Percentiles rank a stretch among this genome's conserved stretches.
Conservation (phyloP, 2,888 invertebrate genomes). For the Sphinx pinastri region DNA sequence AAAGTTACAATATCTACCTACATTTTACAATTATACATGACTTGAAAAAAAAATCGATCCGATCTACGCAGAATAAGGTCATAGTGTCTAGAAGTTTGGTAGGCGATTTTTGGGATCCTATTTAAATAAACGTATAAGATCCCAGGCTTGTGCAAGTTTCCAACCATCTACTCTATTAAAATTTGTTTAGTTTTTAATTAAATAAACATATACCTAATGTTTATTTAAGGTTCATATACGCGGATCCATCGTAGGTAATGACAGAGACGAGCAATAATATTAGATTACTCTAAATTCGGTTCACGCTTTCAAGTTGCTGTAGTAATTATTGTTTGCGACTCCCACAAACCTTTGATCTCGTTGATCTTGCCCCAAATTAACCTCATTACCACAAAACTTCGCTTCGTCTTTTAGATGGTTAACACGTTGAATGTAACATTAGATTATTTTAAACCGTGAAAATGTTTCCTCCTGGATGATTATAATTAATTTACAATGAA, state of each 20-base stretch:
- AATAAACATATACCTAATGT: background rate
- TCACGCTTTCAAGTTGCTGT: constrained; percentile 1
- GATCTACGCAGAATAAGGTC: too few relatives aligned
- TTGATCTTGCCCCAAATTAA: constrained; percentile 12
- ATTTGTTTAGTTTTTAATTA: too few relatives aligned
- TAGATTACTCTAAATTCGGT: constrained; percentile 10
- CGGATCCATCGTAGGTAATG: background rate
- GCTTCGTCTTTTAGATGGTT: background rate
- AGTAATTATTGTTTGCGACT: constrained; percentile 17
- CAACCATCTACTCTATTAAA: too few relatives aligned
- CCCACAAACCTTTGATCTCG: constrained; percentile 19
- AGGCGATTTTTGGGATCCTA: too few relatives aligned
- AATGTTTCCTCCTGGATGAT: too few relatives aligned
- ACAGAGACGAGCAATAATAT: background rate
- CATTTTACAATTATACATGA: too few relatives aligned
- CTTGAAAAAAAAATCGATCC: too few relatives aligned
- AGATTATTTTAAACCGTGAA: background rate
- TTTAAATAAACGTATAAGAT: too few relatives aligned
- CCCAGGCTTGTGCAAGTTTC: too few relatives aligned
- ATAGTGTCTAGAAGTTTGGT: too few relatives aligned
- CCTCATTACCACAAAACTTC: constrained; percentile 18
- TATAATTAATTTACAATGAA: too few relatives aligned
- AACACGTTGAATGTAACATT: background rate
- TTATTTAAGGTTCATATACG: background rate
- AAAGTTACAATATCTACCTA: too few relatives aligned